Percentiles rank a stretch among this genome's conserved stretches.
phyloP scores from a whole-genome alignment of 64 coral and sea anemone species.

The Orbicella faveolata region DNA sequence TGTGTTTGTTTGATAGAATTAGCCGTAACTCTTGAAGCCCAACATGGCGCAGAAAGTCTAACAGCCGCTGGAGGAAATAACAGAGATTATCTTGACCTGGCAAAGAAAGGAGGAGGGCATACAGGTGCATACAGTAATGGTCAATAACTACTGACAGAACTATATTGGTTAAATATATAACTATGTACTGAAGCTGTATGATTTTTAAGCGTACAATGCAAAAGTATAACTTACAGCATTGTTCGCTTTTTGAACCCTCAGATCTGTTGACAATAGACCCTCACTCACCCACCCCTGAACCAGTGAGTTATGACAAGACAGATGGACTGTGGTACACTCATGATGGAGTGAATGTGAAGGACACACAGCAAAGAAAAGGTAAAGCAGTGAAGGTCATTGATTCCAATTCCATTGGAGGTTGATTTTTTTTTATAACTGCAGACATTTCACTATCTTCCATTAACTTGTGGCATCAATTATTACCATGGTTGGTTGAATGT shows the following conservation, averaged over 20 bases:
- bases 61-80: constrained; percentile 16
- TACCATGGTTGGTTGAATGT: no score
- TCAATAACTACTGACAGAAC: no score
- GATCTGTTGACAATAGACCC: constrained; percentile 49
- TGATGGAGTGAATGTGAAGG: constrained; percentile 56
- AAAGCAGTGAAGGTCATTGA: not conserved
- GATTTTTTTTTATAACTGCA: no score
- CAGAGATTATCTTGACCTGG: constrained; percentile 24
- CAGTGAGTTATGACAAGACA: constrained; percentile 27
- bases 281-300: constrained; percentile 32
- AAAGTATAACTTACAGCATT: not conserved
- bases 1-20: not conserved
- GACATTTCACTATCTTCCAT: no score
- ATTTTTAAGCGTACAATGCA: not conserved
- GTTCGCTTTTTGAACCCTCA: not conserved
- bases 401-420: no score
- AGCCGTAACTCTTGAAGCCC: not conserved
- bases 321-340: constrained; percentile 61
- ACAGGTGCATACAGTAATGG: constrained; percentile 12
- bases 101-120: constrained; percentile 61
- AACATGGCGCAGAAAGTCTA: not conserved
- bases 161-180: no score
- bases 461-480: no score
- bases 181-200: not conserved
- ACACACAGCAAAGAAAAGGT: constrained; percentile 55